Percentiles rank a stretch among this genome's conserved stretches.
These are phyloP conservation scores for Prenolepis imparis DNA, from an alignment of 2,888 invertebrate genomes.

Conservation along the genomic window DNA sequence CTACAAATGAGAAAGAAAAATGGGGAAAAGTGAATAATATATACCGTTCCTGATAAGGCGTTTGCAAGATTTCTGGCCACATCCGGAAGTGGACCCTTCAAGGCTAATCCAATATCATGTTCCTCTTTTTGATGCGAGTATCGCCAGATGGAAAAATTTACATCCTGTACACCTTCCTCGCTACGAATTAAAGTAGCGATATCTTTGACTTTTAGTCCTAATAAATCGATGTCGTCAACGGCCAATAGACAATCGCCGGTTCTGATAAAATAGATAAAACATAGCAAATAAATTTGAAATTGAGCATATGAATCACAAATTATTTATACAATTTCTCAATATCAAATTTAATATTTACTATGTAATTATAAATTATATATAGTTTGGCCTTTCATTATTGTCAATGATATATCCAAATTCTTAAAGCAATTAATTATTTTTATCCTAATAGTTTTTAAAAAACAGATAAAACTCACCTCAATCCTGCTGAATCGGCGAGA, in stretches of 20 bases:
- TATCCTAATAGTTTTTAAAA: not conserved
- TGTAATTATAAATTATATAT: not conserved
- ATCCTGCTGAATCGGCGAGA: conserved; percentile 89
- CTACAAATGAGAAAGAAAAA: conserved; percentile 7
- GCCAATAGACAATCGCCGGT: conserved; percentile 92
- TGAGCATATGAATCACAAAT: not conserved
- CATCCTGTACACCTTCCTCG: conserved; percentile 65
- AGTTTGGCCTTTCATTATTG: not conserved
- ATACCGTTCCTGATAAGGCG: conserved; percentile 81
- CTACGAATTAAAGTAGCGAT: conserved; percentile 86
- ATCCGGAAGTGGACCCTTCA: conserved; percentile 83
- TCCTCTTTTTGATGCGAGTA: conserved; percentile 58
- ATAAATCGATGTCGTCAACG: conserved; percentile 88
- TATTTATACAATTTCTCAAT: not conserved
- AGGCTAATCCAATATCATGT: conserved; percentile 69
- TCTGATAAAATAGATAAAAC: conserved; percentile 68
- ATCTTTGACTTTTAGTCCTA: conserved; percentile 87
- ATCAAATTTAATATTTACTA: conserved; percentile 22
- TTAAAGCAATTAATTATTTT: not conserved
- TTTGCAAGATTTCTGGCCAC: conserved; percentile 81
- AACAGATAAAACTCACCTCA: conserved; percentile 85
- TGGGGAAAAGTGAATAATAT: conserved; percentile 33
- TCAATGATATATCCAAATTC: not conserved
- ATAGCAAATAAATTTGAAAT: conserved; percentile 8
- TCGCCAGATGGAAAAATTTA: conserved; percentile 82